Conservation (phyloP, 2,888 invertebrate species). For the Crioceris asparagi region DNA sequence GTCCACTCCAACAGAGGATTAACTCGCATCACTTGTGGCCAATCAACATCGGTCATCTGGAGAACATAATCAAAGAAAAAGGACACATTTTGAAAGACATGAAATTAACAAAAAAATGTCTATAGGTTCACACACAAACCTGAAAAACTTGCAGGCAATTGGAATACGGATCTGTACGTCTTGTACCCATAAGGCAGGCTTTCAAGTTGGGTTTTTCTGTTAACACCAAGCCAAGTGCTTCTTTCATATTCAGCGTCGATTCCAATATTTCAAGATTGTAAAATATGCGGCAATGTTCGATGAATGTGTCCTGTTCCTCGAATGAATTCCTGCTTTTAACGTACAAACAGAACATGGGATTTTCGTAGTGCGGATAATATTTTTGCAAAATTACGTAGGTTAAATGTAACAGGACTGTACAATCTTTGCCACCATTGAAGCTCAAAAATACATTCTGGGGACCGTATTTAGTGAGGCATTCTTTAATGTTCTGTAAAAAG, state of each 20-base stretch:
- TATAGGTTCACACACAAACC: slow-evolving; percentile 36
- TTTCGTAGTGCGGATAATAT: slow-evolving; percentile 28
- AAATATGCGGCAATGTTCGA: slow-evolving; percentile 54
- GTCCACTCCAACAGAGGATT: slow-evolving; percentile 88
- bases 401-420: slow-evolving; percentile 80
- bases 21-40: slow-evolving; percentile 85
- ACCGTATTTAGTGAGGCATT: slow-evolving; percentile 53
- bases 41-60: slow-evolving; percentile 74
- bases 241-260: slow-evolving; percentile 59
- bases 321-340: slow-evolving; percentile 74
- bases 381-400: slow-evolving; percentile 41
- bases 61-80: slow-evolving; percentile 16
- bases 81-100: background rate
- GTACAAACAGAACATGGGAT: slow-evolving; percentile 59
- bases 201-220: slow-evolving; percentile 50
- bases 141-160: slow-evolving; percentile 56
- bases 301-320: slow-evolving; percentile 76
- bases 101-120: too few relatives aligned
- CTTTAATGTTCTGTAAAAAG: slow-evolving; percentile 46
- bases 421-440: slow-evolving; percentile 99
- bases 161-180: slow-evolving; percentile 78
- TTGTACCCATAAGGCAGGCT: slow-evolving; percentile 86
- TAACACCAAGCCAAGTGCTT: slow-evolving; percentile 54
- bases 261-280: slow-evolving; percentile 65
- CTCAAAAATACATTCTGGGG: slow-evolving; percentile 73